phyloP scores from a whole-genome alignment of 2,113 vertebrate species.

The Chascanopsetta lugubris region DNA sequence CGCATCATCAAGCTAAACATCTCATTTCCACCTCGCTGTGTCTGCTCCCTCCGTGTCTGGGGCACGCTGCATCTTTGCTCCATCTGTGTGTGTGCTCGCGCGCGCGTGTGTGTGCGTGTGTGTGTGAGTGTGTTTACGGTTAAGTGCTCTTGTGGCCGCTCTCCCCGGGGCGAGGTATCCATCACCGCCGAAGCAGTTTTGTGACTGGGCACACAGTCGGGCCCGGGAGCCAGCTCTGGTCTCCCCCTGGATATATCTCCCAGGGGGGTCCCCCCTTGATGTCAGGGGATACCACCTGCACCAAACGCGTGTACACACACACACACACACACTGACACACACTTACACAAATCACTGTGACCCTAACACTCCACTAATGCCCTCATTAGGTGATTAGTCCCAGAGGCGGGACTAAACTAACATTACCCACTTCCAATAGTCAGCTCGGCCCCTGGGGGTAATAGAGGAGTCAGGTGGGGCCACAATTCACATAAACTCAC shows the following conservation, averaged over 20 bases:
- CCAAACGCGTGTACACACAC: constrained; percentile 51
- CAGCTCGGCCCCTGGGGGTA: constrained; percentile 44
- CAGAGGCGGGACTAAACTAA: constrained; percentile 68
- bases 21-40: constrained; percentile 77
- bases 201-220: constrained; percentile 66
- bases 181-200: constrained; percentile 76
- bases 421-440: constrained; percentile 53
- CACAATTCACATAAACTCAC: constrained; percentile 25
- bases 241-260: constrained; percentile 62
- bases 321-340: constrained; percentile 56
- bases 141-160: constrained; percentile 70
- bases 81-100: constrained; percentile 45
- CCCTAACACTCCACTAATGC: constrained; percentile 73
- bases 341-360: constrained; percentile 70
- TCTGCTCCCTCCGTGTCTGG: constrained; percentile 71
- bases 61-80: constrained; percentile 50
- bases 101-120: constrained; percentile 37
- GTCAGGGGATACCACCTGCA: constrained; percentile 74
- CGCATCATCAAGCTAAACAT: constrained; percentile 80
- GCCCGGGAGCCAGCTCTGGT: constrained; percentile 68
- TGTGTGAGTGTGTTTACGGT: constrained; percentile 65
- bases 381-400: constrained; percentile 81
- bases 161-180: constrained; percentile 81
- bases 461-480: constrained; percentile 36
- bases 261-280: constrained; percentile 48